Base-by-base conservation (phyloP, 2,888 invertebrate species). In the Ephialtes manifestator region DNA sequence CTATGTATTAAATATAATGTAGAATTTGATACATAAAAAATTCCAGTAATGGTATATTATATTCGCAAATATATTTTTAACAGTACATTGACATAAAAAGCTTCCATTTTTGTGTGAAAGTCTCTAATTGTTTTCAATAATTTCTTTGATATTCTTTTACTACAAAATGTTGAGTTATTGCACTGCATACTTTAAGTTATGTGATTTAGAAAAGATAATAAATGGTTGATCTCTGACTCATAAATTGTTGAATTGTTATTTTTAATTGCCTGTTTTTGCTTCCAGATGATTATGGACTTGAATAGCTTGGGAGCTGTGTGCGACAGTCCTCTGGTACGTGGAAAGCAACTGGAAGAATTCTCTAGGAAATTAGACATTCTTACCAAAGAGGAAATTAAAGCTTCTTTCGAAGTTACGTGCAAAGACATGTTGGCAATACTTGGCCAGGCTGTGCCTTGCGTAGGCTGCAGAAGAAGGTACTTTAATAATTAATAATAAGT, bases 211-310 rank as follows among this genome's bases (percentile, higher is more conserved):
- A 24, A 24, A 24, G 24, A 24, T 24, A 2, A 24, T 24, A 24
- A 24, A 24, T 24, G 2, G 2, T 24, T 24, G 1, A 48, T 18
- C 51, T 51, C 8, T 1, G 15, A 31, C 31, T 13, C 2, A 11
- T 11, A 28, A 58, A 58, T 24, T 5, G 11, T 24, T 58, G 0
- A 20, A 28, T 28, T 10, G n/a, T 13, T 35, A 35, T 15, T 39
- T 65, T 74, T n/a, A 24, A 75, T 43, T 67, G 11, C n/a, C 35
- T 31, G n/a, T 35, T 7, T 53, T 20, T 55, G 13, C 48, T 80
- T 87, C 68, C 94, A 99, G 98, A 97, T 99, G 97, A 96, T 98
- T 89, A 97, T 98, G 97, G 98, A 98, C 95, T 96, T 98, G 92
- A 97, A 96, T 94, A 97, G 96, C 92, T 97, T 97, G 94, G 98